phyloP scores from a whole-genome alignment of 2,113 vertebrate genomes.

The Ophthalmolycus amberensis region DNA sequence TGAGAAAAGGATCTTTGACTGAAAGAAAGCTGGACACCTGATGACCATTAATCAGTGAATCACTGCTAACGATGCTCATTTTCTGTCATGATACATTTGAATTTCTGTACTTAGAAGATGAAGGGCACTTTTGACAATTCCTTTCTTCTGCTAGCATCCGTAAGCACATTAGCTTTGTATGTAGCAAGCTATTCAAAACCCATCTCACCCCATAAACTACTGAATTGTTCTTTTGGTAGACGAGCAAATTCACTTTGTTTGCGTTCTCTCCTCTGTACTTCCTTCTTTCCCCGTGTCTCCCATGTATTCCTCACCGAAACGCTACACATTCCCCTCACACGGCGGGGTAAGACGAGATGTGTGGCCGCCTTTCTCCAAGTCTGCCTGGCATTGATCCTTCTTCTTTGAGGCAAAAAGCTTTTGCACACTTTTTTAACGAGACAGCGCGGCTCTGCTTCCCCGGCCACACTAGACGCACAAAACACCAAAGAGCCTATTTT shows the following conservation, averaged over 20 bases:
- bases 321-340: constrained; percentile 24
- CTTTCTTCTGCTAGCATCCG: neutral
- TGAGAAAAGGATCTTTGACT: neutral
- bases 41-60: constrained; percentile 14
- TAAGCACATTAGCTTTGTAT: neutral
- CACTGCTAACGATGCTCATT: constrained; percentile 9
- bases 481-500: constrained; percentile 39
- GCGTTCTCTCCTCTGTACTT: constrained; percentile 7
- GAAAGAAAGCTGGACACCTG: neutral
- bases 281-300: constrained; percentile 18
- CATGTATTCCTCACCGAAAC: constrained; percentile 40
- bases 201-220: constrained; percentile 1
- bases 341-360: constrained; percentile 47
- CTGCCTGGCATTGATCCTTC: constrained; percentile 54
- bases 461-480: constrained; percentile 24
- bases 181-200: neutral
- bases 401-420: constrained; percentile 44
- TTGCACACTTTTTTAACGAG: constrained; percentile 47
- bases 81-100: neutral
- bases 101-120: neutral
- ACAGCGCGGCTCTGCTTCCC: constrained; percentile 24
- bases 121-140: neutral
- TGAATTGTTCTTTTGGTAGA: constrained; percentile 7
- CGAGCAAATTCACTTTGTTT: neutral
- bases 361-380: constrained; percentile 37